These are phyloP conservation scores for Talpa occidentalis DNA, from an alignment of 2,113 vertebrate genomes.

Conservation along the genomic window DNA sequence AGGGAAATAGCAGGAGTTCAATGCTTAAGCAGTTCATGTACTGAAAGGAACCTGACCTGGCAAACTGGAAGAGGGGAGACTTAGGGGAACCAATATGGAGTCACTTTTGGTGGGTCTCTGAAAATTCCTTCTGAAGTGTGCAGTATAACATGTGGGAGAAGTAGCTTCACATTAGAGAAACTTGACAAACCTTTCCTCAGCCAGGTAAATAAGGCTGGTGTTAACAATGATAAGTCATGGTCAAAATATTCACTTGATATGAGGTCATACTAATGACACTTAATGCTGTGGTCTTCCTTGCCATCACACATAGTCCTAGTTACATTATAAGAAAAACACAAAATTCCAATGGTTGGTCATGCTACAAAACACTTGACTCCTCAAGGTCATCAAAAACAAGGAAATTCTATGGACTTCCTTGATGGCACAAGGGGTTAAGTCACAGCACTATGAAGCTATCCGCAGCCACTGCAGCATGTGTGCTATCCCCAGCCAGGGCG, in stretches of 20 bases:
- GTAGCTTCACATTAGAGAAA: background rate
- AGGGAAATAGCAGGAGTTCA: background rate
- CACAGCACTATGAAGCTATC: too few relatives aligned
- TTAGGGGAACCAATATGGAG: fast-evolving
- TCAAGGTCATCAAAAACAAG: background rate
- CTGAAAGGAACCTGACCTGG: background rate
- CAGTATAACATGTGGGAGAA: background rate
- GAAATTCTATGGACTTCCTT: too few relatives aligned
- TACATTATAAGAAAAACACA: background rate
- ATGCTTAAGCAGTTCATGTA: background rate
- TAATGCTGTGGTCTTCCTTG: background rate
- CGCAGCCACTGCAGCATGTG: too few relatives aligned
- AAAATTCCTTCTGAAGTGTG: too few relatives aligned
- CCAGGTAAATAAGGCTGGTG: background rate
- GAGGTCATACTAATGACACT: background rate
- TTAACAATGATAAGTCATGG: background rate
- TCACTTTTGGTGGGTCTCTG: background rate
- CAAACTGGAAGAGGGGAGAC: too few relatives aligned
- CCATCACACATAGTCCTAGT: background rate
- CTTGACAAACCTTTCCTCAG: background rate
- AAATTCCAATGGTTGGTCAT: background rate
- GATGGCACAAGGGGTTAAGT: too few relatives aligned
- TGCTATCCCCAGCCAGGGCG: too few relatives aligned
- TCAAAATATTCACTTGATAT: background rate
- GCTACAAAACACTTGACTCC: background rate